phyloP scores from a whole-genome alignment of 2,888 invertebrate species.

The Allolobophora icterica region DNA sequence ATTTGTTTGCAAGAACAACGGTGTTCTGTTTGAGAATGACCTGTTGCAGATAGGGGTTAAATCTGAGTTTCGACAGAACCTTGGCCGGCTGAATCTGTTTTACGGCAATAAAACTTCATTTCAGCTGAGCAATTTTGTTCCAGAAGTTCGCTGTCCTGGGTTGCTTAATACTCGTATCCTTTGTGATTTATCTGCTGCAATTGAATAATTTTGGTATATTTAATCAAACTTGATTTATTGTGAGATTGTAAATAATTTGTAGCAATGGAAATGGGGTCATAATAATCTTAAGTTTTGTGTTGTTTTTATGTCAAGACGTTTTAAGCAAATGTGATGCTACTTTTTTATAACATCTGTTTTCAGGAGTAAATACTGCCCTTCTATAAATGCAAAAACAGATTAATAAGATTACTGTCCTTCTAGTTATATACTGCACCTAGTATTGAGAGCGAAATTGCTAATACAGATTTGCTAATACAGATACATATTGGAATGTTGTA shows the following conservation, averaged over 20 bases:
- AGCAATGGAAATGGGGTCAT: neutral
- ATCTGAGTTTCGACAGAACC: slow-evolving; percentile 92
- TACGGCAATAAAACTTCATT: slow-evolving; percentile 92
- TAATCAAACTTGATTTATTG: neutral
- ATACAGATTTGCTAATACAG: too few relatives aligned
- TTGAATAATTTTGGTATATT: neutral
- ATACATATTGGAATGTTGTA: neutral
- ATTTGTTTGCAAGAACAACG: slow-evolving; percentile 81
- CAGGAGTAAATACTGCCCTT: too few relatives aligned
- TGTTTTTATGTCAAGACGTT: neutral
- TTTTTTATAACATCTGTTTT: too few relatives aligned
- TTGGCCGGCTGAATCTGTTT: slow-evolving; percentile 92
- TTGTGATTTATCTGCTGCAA: slow-evolving; percentile 34
- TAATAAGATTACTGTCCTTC: too few relatives aligned
- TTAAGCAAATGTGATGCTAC: neutral
- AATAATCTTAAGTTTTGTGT: neutral
- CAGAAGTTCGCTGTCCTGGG: slow-evolving; percentile 77
- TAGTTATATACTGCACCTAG: too few relatives aligned
- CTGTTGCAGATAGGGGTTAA: slow-evolving; percentile 93
- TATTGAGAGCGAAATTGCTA: too few relatives aligned
- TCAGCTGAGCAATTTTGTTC: slow-evolving; percentile 71
- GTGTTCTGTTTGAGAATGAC: slow-evolving; percentile 97
- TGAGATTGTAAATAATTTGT: too few relatives aligned
- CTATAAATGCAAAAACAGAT: too few relatives aligned
- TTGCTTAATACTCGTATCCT: slow-evolving; percentile 75